Evolutionary conservation across 2,797 vertebrate genomes (phyloP), one percentile per base, ranked within the genome.

Genomic region (Falco columbarius): DNA sequence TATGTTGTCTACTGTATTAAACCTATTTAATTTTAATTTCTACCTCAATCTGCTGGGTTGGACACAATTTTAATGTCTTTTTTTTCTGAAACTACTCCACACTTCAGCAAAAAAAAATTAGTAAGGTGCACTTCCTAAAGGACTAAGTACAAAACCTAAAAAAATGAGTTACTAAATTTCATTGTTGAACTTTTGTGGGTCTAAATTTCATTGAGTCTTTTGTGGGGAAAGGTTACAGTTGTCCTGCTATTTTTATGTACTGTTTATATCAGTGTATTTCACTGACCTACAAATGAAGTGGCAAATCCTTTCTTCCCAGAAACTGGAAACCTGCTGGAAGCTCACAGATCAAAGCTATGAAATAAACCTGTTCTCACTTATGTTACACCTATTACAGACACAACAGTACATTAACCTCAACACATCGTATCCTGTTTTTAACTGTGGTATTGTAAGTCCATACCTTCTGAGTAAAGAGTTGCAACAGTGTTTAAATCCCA

Each of bases 311-410:
- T 95, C 59, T 90, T 88, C 34, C 72, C 70, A 47, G 83, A 87
- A 90, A 70, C 49, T 73, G 81, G 52, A 94, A 94, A 90, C 22
- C 66, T 84, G 79, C 75, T 93, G 82, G 90, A 96, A 95, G 72
- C 61, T 62, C 55, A 11, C 32, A 93, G 85, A 96, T 95, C 87
- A 95, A 96, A 95, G 81, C 67, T 92, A 46, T 1, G 14, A 89
- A 95, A 90, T 63, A 89, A 93, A 81, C 44, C 91, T 89, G 44
- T 85, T 95, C 79, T 84, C 71, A 58, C 49, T 93, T 87, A 38
- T 0, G 5, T 75, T 94, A 76, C 62, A 73, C 22, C 74, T 81
- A 30, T 91, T 96, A 80, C 23, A 89, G 49, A 34, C 72, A 81
- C 65, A 83, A 89, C 49, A 76, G 52, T 72, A 71, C 66, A 47